Evolutionary conservation across 2,888 invertebrate genomes (phyloP).

Genomic region (Eilema griseolum): DNA sequence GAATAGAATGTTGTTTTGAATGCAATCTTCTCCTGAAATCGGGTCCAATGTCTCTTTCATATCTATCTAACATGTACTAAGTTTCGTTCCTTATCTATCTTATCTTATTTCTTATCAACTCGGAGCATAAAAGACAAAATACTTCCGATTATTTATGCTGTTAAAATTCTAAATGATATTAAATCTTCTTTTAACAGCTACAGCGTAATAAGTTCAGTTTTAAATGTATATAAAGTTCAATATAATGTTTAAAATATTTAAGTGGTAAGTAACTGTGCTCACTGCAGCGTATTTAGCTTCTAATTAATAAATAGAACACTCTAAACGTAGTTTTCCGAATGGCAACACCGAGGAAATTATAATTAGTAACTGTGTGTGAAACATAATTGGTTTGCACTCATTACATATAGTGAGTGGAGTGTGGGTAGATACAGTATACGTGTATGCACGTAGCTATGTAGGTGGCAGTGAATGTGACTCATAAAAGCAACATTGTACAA

Average conservation of each 20-base stretch:
- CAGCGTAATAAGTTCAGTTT: conserved; percentile 34
- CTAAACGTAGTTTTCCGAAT: conserved; percentile 74
- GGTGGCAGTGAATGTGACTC: conserved; percentile 35
- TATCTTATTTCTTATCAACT: background rate
- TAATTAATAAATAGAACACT: conserved; percentile 74
- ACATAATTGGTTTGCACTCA: conserved; percentile 71
- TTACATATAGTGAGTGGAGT: conserved; percentile 41
- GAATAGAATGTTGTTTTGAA: background rate
- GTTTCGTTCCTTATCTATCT: background rate
- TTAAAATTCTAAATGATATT: conserved; percentile 17
- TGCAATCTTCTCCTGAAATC: background rate
- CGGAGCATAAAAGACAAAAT: background rate
- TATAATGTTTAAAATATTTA: conserved; percentile 54
- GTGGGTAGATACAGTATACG: conserved; percentile 24
- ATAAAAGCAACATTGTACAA: conserved; percentile 27
- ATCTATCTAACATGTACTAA: conserved; percentile 12
- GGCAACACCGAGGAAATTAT: conserved; percentile 73
- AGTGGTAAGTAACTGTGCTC: conserved; percentile 59
- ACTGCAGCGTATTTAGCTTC: conserved; percentile 65
- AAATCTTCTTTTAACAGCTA: conserved; percentile 34
- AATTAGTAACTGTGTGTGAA: conserved; percentile 72
- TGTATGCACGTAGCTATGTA: conserved; percentile 26
- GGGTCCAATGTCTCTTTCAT: background rate
- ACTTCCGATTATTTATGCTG: background rate
- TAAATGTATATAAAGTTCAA: conserved; percentile 44